Percentiles rank a stretch among this genome's conserved stretches.
Evolutionary conservation across 1,140 invertebrate genomes (phyloP).

Genomic region (Centruroides vittatus): DNA sequence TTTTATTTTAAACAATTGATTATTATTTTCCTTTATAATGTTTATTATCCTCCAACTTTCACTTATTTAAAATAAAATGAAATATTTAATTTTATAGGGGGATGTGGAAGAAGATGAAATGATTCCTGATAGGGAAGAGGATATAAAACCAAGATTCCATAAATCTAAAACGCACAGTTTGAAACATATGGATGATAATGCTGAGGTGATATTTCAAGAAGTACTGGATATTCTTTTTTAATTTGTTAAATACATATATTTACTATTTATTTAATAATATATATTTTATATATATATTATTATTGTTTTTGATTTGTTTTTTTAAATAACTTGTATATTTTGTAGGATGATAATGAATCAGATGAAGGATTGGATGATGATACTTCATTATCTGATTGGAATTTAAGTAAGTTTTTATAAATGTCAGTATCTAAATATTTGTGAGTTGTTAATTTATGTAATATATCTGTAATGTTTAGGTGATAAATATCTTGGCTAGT

Average conservation of each 20-base stretch:
- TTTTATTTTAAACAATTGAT: too few relatives aligned
- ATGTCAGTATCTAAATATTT: background rate
- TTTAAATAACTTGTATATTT: background rate
- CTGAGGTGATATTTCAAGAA: conserved; percentile 10
- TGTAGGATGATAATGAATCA: conserved; percentile 49
- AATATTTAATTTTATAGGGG: conserved; percentile 27
- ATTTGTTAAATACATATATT: background rate
- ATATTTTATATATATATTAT: background rate
- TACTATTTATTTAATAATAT: background rate
- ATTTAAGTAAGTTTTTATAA: conserved; percentile 45
- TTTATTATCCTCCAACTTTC: too few relatives aligned
- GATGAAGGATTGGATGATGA: conserved; percentile 68
- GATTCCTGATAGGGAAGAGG: conserved; percentile 92
- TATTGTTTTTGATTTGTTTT: background rate
- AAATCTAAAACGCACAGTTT: conserved; percentile 67
- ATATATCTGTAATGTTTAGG: too few relatives aligned
- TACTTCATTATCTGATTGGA: conserved; percentile 89
- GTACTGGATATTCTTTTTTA: background rate
- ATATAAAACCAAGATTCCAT: conserved; percentile 94
- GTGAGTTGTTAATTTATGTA: too few relatives aligned
- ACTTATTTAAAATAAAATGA: too few relatives aligned
- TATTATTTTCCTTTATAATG: too few relatives aligned
- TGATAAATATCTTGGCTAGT: too few relatives aligned
- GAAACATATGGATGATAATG: conserved; percentile 20
- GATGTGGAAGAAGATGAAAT: conserved; percentile 85